Base-by-base conservation (phyloP, 2,888 invertebrate species). In the Flabesymbios commensalis region DNA sequence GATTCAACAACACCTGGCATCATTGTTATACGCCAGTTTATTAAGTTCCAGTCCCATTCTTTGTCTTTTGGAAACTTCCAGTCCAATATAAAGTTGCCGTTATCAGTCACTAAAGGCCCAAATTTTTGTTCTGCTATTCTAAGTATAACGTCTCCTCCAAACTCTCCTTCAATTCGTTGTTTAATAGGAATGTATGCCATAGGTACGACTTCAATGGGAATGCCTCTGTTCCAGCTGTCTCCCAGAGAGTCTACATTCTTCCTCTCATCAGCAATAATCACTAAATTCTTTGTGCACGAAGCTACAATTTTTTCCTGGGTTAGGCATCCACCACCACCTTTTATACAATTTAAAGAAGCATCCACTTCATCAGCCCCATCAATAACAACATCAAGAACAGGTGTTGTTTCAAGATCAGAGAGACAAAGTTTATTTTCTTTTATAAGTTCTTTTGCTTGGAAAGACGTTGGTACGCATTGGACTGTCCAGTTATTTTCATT, bases 341-440 rank as follows among this genome's bases (percentile, higher is more conserved):
- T 99, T 61, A 99, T 99, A 29, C 94, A 86, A 59, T 89, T 91
- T 84, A 97, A 86, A 63, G 90, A 85, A 0, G 85, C 78, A 83
- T 99, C 97, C 0, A 94, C 94, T 86, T 99, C 99, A 85, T 99
- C 99, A 17, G 96, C 96, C 17, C 98, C 97, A 85, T 98, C 98
- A 73, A 98, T 93, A 3, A 91, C 91, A 45, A 93, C 88, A 84
- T 97, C 93, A n/a, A n/a, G n/a, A n/a, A n/a, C n/a, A n/a, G n/a
- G n/a, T n/a, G n/a, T n/a, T n/a, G n/a, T 88, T 79, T 98, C 95
- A 41, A 98, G 86, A 78, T 93, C 93, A 48, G 92, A 91, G 42
- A 98, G 84, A 0, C 83, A 85, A 26, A 99, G 86, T 70, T 89
- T 88, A 83, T 93, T 86, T 73, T 92, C 88, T 33, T 92, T 78